These are phyloP conservation scores for Drosophila macrospina DNA, from an alignment of 2,888 invertebrate species.

Conservation along the genomic window DNA sequence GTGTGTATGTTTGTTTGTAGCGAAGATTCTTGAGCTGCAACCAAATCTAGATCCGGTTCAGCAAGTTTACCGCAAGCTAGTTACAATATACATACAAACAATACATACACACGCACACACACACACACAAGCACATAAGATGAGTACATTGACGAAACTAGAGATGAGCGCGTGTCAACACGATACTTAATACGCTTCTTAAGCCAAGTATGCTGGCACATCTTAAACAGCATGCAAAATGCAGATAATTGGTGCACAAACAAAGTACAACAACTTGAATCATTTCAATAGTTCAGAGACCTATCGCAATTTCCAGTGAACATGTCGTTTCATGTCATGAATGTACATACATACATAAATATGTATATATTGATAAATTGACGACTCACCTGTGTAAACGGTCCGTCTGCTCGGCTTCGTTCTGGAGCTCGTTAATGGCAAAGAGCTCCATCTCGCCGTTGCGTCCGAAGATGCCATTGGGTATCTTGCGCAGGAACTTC, in stretches of 20 bases:
- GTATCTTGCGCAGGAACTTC: constrained; percentile 98
- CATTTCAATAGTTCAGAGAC: constrained; percentile 8
- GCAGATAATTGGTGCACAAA: no score
- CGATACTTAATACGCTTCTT: constrained; percentile 13
- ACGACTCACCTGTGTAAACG: constrained; percentile 93
- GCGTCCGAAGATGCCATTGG: constrained; percentile 97
- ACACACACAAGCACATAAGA: constrained; percentile 32
- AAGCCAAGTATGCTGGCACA: background rate
- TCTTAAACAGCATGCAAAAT: background rate
- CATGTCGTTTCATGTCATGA: constrained; percentile 4
- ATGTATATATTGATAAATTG: constrained; percentile 6
- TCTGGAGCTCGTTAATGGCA: constrained; percentile 93
- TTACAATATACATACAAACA: constrained; percentile 53
- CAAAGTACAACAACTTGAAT: background rate
- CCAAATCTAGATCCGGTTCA: constrained; percentile 80
- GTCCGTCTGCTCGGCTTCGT: constrained; percentile 93
- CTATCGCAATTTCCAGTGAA: constrained; percentile 1
- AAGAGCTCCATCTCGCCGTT: constrained; percentile 96
- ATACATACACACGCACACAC: constrained; percentile 29
- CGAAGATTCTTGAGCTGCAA: constrained; percentile 77
- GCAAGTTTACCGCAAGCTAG: constrained; percentile 81
- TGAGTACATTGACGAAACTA: constrained; percentile 45
- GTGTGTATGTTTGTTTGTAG: constrained; percentile 33
- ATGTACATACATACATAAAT: background rate
- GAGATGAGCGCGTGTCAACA: constrained; percentile 41